phyloP scores from a whole-genome alignment of 2,888 invertebrate species.

The Gymnosoma rotundatum region DNA sequence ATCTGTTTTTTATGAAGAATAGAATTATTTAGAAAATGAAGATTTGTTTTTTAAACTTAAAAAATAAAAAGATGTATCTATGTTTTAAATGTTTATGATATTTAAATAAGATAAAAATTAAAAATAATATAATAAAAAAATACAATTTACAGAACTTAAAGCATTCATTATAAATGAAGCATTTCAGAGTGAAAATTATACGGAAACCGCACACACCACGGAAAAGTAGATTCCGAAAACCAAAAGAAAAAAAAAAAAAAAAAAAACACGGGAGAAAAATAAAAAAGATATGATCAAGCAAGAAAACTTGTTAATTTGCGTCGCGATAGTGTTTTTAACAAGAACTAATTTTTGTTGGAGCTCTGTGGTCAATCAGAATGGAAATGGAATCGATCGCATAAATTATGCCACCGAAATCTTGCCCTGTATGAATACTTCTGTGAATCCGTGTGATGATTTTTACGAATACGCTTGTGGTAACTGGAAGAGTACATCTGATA shows the following conservation, averaged over 20 bases:
- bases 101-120: too few relatives aligned
- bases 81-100: too few relatives aligned
- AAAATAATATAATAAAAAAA: too few relatives aligned
- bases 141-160: too few relatives aligned
- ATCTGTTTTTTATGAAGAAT: too few relatives aligned
- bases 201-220: too few relatives aligned
- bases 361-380: neutral
- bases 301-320: conserved; percentile 28
- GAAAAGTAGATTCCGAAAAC: too few relatives aligned
- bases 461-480: conserved; percentile 77
- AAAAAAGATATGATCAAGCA: conserved; percentile 6
- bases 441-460: conserved; percentile 79
- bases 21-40: conserved; percentile 71
- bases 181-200: conserved; percentile 6
- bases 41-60: neutral
- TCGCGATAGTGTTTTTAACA: conserved; percentile 5
- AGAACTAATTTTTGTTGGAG: conserved; percentile 39
- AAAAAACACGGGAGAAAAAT: too few relatives aligned
- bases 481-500: conserved; percentile 70
- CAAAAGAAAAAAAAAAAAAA: neutral
- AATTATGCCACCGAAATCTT: too few relatives aligned
- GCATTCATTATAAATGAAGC: conserved; percentile 20
- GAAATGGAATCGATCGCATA: conserved; percentile 53
- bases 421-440: conserved; percentile 77
- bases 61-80: neutral